Base-by-base conservation (phyloP, 1,140 invertebrate genomes). In the Meloidogyne exigua region DNA sequence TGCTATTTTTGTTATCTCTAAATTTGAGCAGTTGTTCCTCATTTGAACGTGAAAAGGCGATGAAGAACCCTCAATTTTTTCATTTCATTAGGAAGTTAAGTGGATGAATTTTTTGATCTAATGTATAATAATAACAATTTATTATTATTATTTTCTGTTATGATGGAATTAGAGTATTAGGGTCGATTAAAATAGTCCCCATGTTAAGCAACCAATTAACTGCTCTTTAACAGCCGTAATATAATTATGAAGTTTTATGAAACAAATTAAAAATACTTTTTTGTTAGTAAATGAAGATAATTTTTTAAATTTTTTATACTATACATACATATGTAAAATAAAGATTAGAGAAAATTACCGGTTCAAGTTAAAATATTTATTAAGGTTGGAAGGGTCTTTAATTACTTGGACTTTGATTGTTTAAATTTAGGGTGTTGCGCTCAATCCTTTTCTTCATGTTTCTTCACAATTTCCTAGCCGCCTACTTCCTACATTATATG, bases 401-500 rank as follows among this genome's bases (percentile, higher is more conserved):
- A n/a, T n/a, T n/a, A n/a, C n/a, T n/a, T n/a, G n/a, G n/a, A n/a
- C n/a, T n/a, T 39, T 39, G 36, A 39, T 39, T 39, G 9, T 39
- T 39, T 39, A 39, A 39, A 7, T 39, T 39, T n/a, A 57, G 49
- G n/a, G 5, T n/a, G 49, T 5, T 57, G 49, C 49, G 9, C 49
- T 68, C 0, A 32, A 75, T 28, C 49, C 74, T 10, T 42, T 75
- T 25, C 25, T 75, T 15, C 69, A 75, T 44, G 49, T 26, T 12
- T 42, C 74, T 15, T 7, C 28, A 23, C 32, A 68, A 36, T 32
- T 77, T 49, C 78, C 77, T 0, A 72, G 81, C n/a, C 44, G 67
- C 0, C 65, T 81, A 15, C 95, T 93, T 81, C 93, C 93, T 71
- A 96, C 94, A 0, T 89, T 98, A 21, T 98, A 96, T 88, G 91